Base-by-base conservation (phyloP, 2,888 invertebrate species). In the Heliconius ismenius region DNA sequence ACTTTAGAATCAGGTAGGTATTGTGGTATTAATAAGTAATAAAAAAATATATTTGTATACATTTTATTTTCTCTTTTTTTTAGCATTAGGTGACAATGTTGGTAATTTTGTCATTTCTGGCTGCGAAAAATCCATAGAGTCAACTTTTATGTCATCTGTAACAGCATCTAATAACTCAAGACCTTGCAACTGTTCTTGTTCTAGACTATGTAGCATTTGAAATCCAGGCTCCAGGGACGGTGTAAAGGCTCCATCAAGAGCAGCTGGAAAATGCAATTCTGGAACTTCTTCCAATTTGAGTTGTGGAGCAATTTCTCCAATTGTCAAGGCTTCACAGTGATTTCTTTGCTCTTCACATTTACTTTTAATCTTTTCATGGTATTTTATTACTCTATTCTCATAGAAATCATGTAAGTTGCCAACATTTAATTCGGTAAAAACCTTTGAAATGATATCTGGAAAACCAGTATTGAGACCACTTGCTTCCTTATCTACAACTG, bases 151-250 rank as follows among this genome's bases (percentile, higher is more conserved):
- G 78, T 93, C 93, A 83, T 93, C 92, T 62, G 87, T 83, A 4
- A 93, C 92, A 3, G 90, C 84, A 80, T 94, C 94, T 4, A 94
- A 81, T 2, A 94, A 87, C 62, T 94, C 93, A 43, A 94, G 82
- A 0, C 92, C 92, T 81, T 93, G 92, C 1, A 93, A 80, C 80
- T 94, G 95, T 75, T 95, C 95, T 82, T 95, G 95, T 83, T 96
- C 96, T 74, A 96, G 88, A 79, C 95, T 96, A 74, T 96, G 95
- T 77, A 95, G 89, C 96, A 96, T 96, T 87, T 96, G 95, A 83
- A 95, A 96, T 1, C 96, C 96, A 54, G 96, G 95, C 83, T 95
- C 95, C 54, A 96, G 87, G 15, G 95, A 95, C 0, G 95, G 95
- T 73, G 95, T 95, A 76, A 94, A 95, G 0, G 94, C 89, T 15